Percentiles rank a stretch among this genome's conserved stretches.
Evolutionary conservation across 2,888 invertebrate species (phyloP).

Genomic region (Cheilosia variabilis): DNA sequence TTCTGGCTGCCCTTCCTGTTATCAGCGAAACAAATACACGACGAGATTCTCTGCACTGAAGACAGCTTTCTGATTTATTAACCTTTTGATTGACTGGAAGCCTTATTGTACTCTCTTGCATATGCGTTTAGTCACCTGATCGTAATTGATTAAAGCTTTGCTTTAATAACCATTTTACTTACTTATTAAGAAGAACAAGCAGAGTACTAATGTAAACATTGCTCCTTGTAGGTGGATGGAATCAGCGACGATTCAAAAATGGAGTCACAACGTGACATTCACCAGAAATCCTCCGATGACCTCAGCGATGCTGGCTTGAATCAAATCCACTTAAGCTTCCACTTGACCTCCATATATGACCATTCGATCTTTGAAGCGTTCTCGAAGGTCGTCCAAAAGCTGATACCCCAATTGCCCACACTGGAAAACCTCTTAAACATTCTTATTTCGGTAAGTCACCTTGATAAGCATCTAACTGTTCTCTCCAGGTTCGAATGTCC

Average conservation of each 20-base stretch:
- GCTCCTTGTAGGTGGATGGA: conserved; percentile 91
- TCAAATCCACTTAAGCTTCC: conserved; percentile 96
- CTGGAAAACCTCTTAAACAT: conserved; percentile 98
- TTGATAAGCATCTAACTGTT: neutral
- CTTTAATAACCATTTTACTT: too few relatives aligned
- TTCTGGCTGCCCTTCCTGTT: too few relatives aligned
- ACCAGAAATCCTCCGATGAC: conserved; percentile 98
- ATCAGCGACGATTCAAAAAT: conserved; percentile 99
- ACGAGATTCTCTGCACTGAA: too few relatives aligned
- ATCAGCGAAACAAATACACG: too few relatives aligned
- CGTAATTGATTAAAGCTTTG: neutral
- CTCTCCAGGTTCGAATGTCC: conserved; percentile 82
- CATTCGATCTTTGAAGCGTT: conserved; percentile 99
- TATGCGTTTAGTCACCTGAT: too few relatives aligned
- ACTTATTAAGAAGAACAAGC: too few relatives aligned
- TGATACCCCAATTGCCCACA: conserved; percentile 98
- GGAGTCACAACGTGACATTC: conserved; percentile 99
- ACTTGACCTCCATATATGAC: conserved; percentile 99
- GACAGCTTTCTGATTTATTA: too few relatives aligned
- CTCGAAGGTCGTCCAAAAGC: conserved; percentile 99
- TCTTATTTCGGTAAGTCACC: conserved; percentile 93
- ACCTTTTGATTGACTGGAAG: too few relatives aligned
- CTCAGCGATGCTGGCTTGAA: conserved; percentile 94
- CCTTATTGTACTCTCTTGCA: too few relatives aligned
- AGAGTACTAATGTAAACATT: too few relatives aligned